Evolutionary conservation across 2,888 invertebrate species (phyloP), one percentile per base, ranked within the genome.

Genomic region (Itoplectis maculator): DNA sequence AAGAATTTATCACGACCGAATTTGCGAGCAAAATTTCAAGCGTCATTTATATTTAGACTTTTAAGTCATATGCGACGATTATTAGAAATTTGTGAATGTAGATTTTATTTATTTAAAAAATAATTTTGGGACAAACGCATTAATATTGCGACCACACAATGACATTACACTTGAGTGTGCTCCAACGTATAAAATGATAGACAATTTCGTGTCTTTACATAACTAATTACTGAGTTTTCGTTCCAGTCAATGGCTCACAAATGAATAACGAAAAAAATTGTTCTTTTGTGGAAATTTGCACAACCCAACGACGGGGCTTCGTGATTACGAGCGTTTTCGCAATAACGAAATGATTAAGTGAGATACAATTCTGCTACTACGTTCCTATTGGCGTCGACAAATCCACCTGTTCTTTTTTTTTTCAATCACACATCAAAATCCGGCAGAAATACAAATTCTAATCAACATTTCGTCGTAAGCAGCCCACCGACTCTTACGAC

Each of bases 101-200:
- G 3, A 51, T 68, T 74, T 15, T 40, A 40, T 47, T 54, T 51
- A 45, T 42, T 75, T 40, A 6, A 54, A 35, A 37, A 70, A 54
- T 18, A 45, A 70, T 40, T 40, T 63, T 15, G 42, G 18, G 35
- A 66, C 47, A 47, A 47, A 45, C 13, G 29, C 29, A 23, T 29
- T 8, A 15, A 35, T 49, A 15, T n/a, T 37, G 29, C 13, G 15
- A 20, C 9, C 20, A 47, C n/a, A 37, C 2, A 18, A 49, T 40
- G 35, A 20, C 8, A 72, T n/a, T 45, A 15, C 56, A 77, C 81
- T 84, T 69, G 81, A 83, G 83, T 85, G 84, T 81, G 84, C 85
- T 84, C 82, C 84, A 74, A 23, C 20, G 47, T 68, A 81, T 63
- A 18, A 75, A 75, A 74, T 15, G 54, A 54, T 23, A 42, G n/a